Percentiles rank a stretch among this genome's conserved stretches.
Conservation (phyloP, 2,888 invertebrate species). For the Molorchus minor region DNA sequence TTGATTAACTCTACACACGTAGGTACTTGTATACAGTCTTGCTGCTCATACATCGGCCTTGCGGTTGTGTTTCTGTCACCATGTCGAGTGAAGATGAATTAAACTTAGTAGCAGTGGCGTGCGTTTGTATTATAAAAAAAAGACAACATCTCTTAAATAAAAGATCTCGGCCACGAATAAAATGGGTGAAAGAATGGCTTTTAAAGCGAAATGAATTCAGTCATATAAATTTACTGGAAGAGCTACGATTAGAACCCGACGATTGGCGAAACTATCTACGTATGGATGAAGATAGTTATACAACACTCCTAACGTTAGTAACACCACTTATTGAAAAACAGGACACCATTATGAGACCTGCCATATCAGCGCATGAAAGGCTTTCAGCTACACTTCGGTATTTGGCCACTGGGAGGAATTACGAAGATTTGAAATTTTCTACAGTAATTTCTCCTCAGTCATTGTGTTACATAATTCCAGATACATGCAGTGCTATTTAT, state of each 20-base stretch:
- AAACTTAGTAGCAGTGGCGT: not conserved
- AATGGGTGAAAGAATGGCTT: not conserved
- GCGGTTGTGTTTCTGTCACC: no score
- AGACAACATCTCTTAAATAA: not conserved
- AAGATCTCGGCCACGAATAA: not conserved
- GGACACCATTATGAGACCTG: slow-evolving; percentile 38
- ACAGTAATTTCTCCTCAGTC: slow-evolving; percentile 37
- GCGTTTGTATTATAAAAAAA: not conserved
- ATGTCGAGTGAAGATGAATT: no score
- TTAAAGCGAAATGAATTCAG: not conserved
- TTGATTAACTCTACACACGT: no score
- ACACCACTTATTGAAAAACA: slow-evolving; percentile 38
- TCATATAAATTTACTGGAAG: not conserved
- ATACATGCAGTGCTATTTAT: not conserved
- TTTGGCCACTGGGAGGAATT: slow-evolving; percentile 35
- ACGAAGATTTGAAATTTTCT: slow-evolving; percentile 35
- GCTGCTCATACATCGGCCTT: no score
- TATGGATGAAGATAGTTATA: no score
- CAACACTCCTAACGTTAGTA: slow-evolving; percentile 36
- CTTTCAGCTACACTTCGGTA: slow-evolving; percentile 34
- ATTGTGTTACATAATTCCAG: not conserved
- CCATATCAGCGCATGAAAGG: slow-evolving; percentile 39
- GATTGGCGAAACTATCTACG: not conserved
- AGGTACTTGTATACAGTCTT: no score
- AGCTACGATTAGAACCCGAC: not conserved